Evolutionary conservation across 2,888 invertebrate species (phyloP), one percentile per base, ranked within the genome.

Genomic region (Cartodere bifasciata): DNA sequence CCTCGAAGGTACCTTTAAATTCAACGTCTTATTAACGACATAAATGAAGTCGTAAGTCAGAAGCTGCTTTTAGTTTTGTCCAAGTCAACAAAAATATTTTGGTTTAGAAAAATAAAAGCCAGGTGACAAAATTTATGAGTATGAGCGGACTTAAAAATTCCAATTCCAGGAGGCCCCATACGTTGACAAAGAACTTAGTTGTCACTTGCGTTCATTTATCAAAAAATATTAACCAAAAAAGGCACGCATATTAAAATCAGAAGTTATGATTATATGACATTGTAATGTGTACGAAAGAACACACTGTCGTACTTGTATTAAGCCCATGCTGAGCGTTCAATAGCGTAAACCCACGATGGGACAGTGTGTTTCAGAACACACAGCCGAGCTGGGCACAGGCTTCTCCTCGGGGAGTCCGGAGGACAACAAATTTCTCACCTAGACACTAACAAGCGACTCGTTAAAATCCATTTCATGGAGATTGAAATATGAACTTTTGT

Each of bases 361-460:
- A 33, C 29, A 33, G n/a, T n/a, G 43, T 43, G 39, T 44, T 49
- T 44, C 41, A 44, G 42, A 49, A 50, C 41, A 48, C 42, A 49
- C 50, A 44, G 44, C 49, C 51, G 41, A 52, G 50, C 42, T 49
- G 41, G 48, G 6, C 11, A 23, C 24, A 6, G 32, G 25, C 27
- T 27, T 39, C 52, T 41, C 58, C 38, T 47, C 54, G 45, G 58
- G 58, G 49, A 47, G 53, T 54, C 57, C 40, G 39, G 42, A 45
- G 42, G 57, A 60, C 60, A 60, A 58, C 57, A 54, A 58, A 58
- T 58, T 58, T 60, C 60, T 60, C 60, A 60, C 59, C 59, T 60
- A 55, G 54, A 49, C 53, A 47, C 55, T 57, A 58, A 58, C 57
- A 56, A 56, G 50, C 54, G 51, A 53, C 52, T 54, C 50, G 53